phyloP scores from a whole-genome alignment of 30 jellyfish, hydroid and myxozoan genomes.

The Hydra vulgaris region DNA sequence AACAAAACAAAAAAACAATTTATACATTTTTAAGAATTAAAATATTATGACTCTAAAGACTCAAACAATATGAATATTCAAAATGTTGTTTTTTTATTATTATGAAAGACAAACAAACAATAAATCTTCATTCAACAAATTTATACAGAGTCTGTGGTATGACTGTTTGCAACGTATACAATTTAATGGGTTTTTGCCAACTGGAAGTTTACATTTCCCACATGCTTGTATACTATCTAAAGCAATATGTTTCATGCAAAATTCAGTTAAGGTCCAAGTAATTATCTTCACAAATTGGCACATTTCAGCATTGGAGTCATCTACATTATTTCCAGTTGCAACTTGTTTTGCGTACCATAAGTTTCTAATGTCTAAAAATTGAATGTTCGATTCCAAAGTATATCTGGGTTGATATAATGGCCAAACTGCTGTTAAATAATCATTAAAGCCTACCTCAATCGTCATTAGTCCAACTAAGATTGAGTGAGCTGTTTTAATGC shows the following conservation, averaged over 20 bases:
- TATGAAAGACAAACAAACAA: background rate
- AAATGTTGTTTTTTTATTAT: no score
- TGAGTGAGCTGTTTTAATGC: constrained; percentile 4
- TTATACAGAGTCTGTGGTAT: constrained; percentile 1
- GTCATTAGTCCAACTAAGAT: constrained; percentile 21
- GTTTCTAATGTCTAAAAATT: background rate
- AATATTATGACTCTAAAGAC: no score
- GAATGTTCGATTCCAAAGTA: background rate
- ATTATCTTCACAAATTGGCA: constrained; percentile 2
- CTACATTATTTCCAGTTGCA: background rate
- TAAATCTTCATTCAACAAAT: background rate
- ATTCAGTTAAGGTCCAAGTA: background rate
- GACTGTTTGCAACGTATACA: constrained; percentile 13
- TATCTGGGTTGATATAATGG: background rate
- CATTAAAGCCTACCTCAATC: constrained; percentile 4
- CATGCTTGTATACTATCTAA: constrained; percentile 2
- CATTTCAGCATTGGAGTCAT: background rate
- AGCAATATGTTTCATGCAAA: constrained; percentile 2
- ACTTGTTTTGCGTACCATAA: constrained; percentile 16
- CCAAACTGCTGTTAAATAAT: constrained; percentile 12
- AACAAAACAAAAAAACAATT: no score
- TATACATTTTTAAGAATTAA: no score
- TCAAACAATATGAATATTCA: no score
- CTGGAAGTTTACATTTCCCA: constrained; percentile 2
- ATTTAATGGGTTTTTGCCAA: background rate